Base-by-base conservation (phyloP, 2,113 vertebrate genomes). In the Lycaon pictus region DNA sequence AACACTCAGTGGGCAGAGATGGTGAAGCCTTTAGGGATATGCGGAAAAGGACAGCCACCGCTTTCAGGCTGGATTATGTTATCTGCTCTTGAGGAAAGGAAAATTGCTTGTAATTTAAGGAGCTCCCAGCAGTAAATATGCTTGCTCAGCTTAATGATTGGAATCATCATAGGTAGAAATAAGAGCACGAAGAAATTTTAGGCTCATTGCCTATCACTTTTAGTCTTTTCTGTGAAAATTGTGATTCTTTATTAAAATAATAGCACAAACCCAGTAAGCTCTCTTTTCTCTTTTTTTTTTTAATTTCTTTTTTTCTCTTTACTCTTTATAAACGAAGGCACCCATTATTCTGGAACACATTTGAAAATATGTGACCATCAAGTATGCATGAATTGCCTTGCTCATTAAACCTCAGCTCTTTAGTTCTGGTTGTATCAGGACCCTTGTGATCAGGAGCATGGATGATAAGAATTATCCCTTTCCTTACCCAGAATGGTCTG, bases 161-260 rank as follows among this genome's bases (percentile, higher is more conserved):
- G 4, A 71, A 69, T 90, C 71, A 51, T 37, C 27, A 48, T 69
- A 25, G 62, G 7, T 56, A 32, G 48, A 69, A 95, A 55, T 65
- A 72, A 88, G 56, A 90, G 19, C 10, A 51, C 60, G 48, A 35
- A 77, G 65, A 88, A 65, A 92, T 84, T 69, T 92, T 88, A 88
- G 86, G 71, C 25, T 92, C 55, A 51, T 82, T 55, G 53, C 84
- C 43, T 48, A 94, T 80, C 56, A 27, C 13, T 90, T 88, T 16
- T 86, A n/a, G 35, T 23, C 12, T 96, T 51, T 82, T 43, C 48
- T 60, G 58, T 91, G 89, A 97, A 97, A 91, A 96, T 89, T 43
- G 87, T 65, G 32, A 27, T 56, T 91, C 67, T 92, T 90, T 93
- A 58, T 95, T 93, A 92, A 94, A 90, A 60, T 53, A 65, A 72